Evolutionary conservation across 1,140 invertebrate genomes (phyloP).

Genomic region (Drosophila subobscura): DNA sequence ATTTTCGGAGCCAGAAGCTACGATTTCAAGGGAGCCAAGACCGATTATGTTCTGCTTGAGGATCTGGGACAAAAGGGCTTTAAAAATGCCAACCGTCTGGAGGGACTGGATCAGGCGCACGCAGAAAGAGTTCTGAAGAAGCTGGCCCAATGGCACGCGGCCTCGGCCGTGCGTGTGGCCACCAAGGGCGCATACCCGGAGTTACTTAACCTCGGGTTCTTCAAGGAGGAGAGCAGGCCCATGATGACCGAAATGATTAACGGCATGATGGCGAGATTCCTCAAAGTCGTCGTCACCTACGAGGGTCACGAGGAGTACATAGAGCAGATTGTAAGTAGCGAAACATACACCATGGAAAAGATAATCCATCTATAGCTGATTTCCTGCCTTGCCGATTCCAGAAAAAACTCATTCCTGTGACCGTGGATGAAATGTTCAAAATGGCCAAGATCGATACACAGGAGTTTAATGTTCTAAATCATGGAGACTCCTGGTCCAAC

Average conservation of each 20-base stretch:
- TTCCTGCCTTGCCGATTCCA: constrained; percentile 1
- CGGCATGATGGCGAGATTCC: constrained; percentile 18
- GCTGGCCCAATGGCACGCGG: constrained; percentile 85
- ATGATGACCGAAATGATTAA: constrained; percentile 53
- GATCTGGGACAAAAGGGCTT: constrained; percentile 84
- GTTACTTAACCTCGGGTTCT: constrained; percentile 32
- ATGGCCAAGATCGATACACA: constrained; percentile 64
- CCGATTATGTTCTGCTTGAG: constrained; percentile 84
- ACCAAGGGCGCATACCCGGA: constrained; percentile 82
- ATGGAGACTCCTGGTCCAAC: constrained; percentile 85
- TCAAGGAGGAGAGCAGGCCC: constrained; percentile 38
- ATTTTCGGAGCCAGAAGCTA: constrained; percentile 58
- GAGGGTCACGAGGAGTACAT: constrained; percentile 53
- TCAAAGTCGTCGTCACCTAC: constrained; percentile 46
- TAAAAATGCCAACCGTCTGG: constrained; percentile 84
- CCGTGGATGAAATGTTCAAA: constrained; percentile 44
- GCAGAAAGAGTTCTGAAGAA: constrained; percentile 84
- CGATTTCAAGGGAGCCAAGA: constrained; percentile 34
- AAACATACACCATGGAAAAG: not conserved
- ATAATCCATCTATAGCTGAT: not conserved
- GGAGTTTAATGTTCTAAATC: constrained; percentile 86
- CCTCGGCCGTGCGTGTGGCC: constrained; percentile 78
- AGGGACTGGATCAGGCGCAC: constrained; percentile 84
- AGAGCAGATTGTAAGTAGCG: constrained; percentile 51
- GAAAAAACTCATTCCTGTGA: constrained; percentile 21